Evolutionary conservation across 2,888 invertebrate genomes (phyloP).

Genomic region (Alcis repandata): DNA sequence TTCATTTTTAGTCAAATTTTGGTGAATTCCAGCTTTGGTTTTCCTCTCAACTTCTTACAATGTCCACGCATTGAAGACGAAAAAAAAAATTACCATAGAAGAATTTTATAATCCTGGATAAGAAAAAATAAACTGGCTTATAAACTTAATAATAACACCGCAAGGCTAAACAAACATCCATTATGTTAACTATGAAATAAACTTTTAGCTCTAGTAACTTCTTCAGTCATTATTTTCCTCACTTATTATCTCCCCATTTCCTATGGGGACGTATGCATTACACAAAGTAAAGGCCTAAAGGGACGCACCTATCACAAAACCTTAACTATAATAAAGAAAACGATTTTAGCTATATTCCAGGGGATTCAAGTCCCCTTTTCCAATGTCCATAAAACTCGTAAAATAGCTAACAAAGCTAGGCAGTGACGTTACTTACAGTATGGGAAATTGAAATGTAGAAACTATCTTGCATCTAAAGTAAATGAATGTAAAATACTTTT

Average conservation of each 20-base stretch:
- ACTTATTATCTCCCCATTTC: slow-evolving; percentile 68
- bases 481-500: too few relatives aligned
- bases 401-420: slow-evolving; percentile 60
- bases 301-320: slow-evolving; percentile 69
- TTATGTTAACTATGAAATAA: slow-evolving; percentile 7
- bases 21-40: too few relatives aligned
- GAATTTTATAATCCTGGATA: too few relatives aligned
- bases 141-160: neutral
- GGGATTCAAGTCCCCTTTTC: slow-evolving; percentile 63
- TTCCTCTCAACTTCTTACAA: too few relatives aligned
- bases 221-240: slow-evolving; percentile 43
- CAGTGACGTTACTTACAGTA: slow-evolving; percentile 23
- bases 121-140: neutral
- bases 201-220: slow-evolving; percentile 8
- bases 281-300: slow-evolving; percentile 51
- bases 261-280: slow-evolving; percentile 70
- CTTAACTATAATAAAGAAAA: slow-evolving; percentile 70
- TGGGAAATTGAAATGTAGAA: neutral
- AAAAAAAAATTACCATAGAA: too few relatives aligned
- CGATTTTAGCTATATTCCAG: slow-evolving; percentile 66
- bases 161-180: neutral
- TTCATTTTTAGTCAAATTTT: too few relatives aligned
- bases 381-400: slow-evolving; percentile 72
- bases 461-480: too few relatives aligned
- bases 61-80: too few relatives aligned